These are phyloP conservation scores for Danionella cerebrum DNA, from an alignment of 2,113 vertebrate species.

Conservation along the genomic window DNA sequence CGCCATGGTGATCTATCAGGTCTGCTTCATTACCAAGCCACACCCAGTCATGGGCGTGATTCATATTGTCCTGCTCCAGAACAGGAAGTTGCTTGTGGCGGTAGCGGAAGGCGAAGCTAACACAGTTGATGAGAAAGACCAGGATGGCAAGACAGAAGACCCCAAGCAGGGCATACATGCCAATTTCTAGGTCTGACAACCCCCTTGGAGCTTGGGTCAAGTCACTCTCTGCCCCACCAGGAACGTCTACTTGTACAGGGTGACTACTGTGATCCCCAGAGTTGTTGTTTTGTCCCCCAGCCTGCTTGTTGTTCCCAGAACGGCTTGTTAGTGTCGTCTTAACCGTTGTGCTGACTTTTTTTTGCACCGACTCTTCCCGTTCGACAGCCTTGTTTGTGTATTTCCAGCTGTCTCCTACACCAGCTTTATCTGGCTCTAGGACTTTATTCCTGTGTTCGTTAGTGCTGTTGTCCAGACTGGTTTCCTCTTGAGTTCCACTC, in stretches of 20 bases:
- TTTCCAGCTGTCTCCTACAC: conserved; percentile 67
- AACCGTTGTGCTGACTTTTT: conserved; percentile 73
- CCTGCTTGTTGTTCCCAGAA: conserved; percentile 53
- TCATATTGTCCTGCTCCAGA: conserved; percentile 84
- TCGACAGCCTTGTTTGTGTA: conserved; percentile 54
- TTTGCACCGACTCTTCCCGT: conserved; percentile 68
- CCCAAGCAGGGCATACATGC: conserved; percentile 92
- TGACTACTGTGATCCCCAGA: conserved; percentile 71
- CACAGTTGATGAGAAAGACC: conserved; percentile 95
- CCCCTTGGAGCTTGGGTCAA: conserved; percentile 75
- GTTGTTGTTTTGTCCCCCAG: conserved; percentile 52
- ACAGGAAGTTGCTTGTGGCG: conserved; percentile 89
- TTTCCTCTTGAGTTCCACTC: conserved; percentile 59
- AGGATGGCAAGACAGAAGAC: conserved; percentile 95
- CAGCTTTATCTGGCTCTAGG: conserved; percentile 63
- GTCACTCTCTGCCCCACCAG: conserved; percentile 68
- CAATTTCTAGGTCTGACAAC: conserved; percentile 89
- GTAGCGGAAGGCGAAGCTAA: conserved; percentile 93
- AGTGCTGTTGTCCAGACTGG: conserved; percentile 65
- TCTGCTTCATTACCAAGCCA: conserved; percentile 92
- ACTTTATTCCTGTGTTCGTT: conserved; percentile 65
- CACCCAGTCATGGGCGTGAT: conserved; percentile 95
- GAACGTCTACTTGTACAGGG: conserved; percentile 73
- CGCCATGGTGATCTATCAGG: conserved; percentile 75
- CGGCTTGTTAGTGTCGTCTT: conserved; percentile 60